Percentiles rank a stretch among this genome's conserved stretches.
phyloP scores from a whole-genome alignment of 1,140 invertebrate species.

The Bacillus rossius region DNA sequence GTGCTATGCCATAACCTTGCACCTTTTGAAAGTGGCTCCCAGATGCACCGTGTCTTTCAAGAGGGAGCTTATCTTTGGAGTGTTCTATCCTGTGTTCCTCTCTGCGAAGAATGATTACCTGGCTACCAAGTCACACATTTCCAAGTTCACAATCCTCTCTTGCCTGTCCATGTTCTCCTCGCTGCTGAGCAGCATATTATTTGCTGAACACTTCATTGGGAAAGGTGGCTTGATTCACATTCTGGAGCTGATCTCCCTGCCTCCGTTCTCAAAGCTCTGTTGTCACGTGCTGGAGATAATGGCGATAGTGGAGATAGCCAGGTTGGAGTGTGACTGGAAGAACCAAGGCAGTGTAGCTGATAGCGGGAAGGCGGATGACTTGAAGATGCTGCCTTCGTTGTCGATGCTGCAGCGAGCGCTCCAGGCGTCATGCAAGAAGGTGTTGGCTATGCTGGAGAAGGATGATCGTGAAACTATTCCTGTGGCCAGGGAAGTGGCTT shows the following conservation, averaged over 20 bases:
- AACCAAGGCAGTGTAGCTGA: background rate
- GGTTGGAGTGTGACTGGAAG: constrained; percentile 1
- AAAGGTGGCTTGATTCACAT: constrained; percentile 50
- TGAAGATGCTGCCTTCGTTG: constrained; percentile 6
- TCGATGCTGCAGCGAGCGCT: constrained; percentile 13
- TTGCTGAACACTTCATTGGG: constrained; percentile 53
- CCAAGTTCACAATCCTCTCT: constrained; percentile 53
- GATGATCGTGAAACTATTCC: background rate
- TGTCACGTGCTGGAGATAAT: constrained; percentile 55
- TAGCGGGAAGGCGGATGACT: background rate
- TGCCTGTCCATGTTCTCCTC: constrained; percentile 54
- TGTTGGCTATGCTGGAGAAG: background rate
- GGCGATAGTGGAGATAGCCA: constrained; percentile 37
- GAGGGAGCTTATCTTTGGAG: constrained; percentile 50
- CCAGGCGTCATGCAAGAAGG: background rate
- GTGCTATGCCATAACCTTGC: constrained; percentile 49
- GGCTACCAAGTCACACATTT: constrained; percentile 40
- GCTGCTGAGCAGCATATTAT: constrained; percentile 47
- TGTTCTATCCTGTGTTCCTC: constrained; percentile 56
- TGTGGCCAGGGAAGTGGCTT: background rate
- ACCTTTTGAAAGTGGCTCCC: constrained; percentile 52
- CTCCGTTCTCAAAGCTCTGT: constrained; percentile 50
- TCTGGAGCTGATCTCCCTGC: constrained; percentile 45
- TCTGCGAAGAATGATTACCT: constrained; percentile 46
- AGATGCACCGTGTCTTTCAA: constrained; percentile 47